Evolutionary conservation across 2,888 invertebrate species (phyloP), one percentile per base, ranked within the genome.

Genomic region (Stenichneumon culpator): DNA sequence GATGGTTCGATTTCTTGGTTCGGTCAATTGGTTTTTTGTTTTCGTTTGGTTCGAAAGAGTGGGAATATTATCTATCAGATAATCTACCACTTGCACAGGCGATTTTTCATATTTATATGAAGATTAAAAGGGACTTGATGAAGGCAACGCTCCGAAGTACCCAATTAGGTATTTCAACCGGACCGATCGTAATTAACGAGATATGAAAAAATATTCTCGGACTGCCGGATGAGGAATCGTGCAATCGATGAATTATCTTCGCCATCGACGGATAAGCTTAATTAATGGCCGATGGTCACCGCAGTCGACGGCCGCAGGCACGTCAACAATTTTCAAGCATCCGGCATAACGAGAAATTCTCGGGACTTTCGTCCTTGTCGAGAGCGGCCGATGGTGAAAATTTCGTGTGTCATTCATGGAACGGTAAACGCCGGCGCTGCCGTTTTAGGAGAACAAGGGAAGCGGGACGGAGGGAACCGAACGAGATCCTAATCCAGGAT

Each of bases 401-500:
- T 84, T 67, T 54, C 69, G 82, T 79, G 74, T 78, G 78, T 79
- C 79, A 79, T 79, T 82, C 72, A 70, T 67, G 39, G 79, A 82
- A 85, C 85, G 79, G 82, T 85, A 85, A 85, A 85, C 82, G 79
- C 82, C 77, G 85, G 79, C 85, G 85, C 85, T 82, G 85, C 75
- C 54, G 83, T 81, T 82, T 87, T 83, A 81, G 85, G 83, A 73
- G 79, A 54, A 72, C 19, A 68, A 74, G 60, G 72, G 5, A 4
- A 0, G 28, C 54, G 72, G 47, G 44, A 75, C 65, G 73, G 67
- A 86, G 85, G 86, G 87, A 87, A 72, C 84, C 68, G 67, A 82
- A 84, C 68, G 87, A 88, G 87, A 87, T 89, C 86, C 87, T 82
- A 87, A 88, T 90, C 89, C 86, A 80, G 68, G 82, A 89, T 90